Conservation (phyloP, 2,797 vertebrate species). For the Pipistrellus kuhlii region DNA sequence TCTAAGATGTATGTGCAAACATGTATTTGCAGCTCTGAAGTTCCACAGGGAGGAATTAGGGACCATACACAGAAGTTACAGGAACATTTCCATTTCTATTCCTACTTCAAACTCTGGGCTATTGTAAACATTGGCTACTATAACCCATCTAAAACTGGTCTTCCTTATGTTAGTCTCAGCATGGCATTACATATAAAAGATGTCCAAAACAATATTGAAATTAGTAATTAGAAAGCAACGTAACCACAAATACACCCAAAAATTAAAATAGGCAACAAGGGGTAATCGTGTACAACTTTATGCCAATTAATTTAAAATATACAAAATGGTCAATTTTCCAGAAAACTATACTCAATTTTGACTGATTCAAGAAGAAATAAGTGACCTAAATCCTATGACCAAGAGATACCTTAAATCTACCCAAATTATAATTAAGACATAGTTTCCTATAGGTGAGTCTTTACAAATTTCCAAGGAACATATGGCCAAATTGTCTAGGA, state of each 20-base stretch:
- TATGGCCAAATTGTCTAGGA: neutral
- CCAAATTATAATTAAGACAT: constrained; percentile 32
- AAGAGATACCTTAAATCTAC: neutral
- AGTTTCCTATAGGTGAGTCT: neutral
- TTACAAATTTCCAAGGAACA: constrained; percentile 3
- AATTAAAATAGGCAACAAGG: constrained; percentile 30
- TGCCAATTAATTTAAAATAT: constrained; percentile 23
- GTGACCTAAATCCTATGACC: neutral
- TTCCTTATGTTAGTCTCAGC: neutral
- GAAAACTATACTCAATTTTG: constrained; percentile 1
- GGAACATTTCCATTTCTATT: neutral
- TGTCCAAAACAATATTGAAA: neutral
- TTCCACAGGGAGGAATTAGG: neutral
- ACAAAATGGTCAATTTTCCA: neutral
- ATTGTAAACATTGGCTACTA: neutral
- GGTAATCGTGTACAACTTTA: neutral
- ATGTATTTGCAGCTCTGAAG: neutral
- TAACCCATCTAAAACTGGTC: neutral
- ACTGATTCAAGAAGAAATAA: constrained; percentile 22
- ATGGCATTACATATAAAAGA: neutral
- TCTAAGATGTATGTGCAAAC: neutral
- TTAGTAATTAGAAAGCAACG: neutral
- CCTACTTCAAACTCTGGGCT: neutral
- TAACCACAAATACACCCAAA: neutral
- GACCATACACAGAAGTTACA: neutral